Conservation (phyloP, 2,888 invertebrate genomes). For the Torymus auratus region DNA sequence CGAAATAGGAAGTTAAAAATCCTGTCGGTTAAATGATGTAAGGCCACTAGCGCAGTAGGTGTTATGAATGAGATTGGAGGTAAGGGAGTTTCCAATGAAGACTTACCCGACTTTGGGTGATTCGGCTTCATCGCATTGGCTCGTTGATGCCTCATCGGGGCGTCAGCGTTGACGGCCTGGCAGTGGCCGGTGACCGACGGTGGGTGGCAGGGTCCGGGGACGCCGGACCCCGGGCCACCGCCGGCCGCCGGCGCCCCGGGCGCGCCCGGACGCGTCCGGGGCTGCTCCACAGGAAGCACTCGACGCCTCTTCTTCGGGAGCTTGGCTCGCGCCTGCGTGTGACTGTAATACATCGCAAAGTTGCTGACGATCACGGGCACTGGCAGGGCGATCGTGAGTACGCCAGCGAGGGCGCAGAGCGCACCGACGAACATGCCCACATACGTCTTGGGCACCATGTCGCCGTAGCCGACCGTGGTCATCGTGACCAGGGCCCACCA, state of each 20-base stretch:
- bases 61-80: too few relatives aligned
- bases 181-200: constrained; percentile 61
- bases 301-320: constrained; percentile 98
- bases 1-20: too few relatives aligned
- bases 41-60: too few relatives aligned
- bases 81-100: too few relatives aligned
- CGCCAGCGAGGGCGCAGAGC: constrained; percentile 98
- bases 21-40: too few relatives aligned
- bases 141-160: constrained; percentile 83
- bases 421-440: constrained; percentile 99
- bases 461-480: constrained; percentile 99
- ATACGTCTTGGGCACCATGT: constrained; percentile 99
- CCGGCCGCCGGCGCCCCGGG: constrained; percentile 75
- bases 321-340: constrained; percentile 97
- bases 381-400: constrained; percentile 98
- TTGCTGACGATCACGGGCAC: constrained; percentile 99
- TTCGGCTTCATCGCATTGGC: constrained; percentile 93
- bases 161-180: constrained; percentile 62
- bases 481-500: constrained; percentile 99
- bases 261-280: constrained; percentile 73
- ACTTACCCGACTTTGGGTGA: constrained; percentile 90
- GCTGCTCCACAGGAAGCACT: constrained; percentile 96
- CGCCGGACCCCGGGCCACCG: constrained; percentile 72
- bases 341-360: constrained; percentile 97
- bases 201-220: constrained; percentile 70